Percentiles rank a stretch among this genome's conserved stretches.
Conservation (phyloP, 2,888 invertebrate species). For the Limenitis camilla region DNA sequence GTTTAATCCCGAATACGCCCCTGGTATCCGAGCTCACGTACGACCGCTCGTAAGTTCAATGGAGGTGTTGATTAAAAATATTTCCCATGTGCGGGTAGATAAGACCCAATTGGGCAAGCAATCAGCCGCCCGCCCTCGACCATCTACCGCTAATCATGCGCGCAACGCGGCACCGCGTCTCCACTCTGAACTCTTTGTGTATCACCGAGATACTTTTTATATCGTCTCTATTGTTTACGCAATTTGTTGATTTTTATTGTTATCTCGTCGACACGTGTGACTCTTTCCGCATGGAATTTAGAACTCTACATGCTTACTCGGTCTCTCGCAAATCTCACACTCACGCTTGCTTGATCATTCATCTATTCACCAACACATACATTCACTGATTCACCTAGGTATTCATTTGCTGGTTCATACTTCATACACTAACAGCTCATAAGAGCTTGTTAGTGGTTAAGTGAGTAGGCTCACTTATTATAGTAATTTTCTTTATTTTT, state of each 20-base stretch:
- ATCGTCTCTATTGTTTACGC: conserved; percentile 10
- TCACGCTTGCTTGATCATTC: no score
- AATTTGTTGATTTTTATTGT: conserved; percentile 1
- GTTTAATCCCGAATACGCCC: conserved; percentile 39
- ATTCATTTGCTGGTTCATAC: no score
- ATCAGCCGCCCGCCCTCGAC: conserved; percentile 59
- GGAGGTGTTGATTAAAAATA: conserved; percentile 77
- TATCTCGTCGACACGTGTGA: no score
- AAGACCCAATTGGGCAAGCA: conserved; percentile 74
- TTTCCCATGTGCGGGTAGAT: conserved; percentile 75
- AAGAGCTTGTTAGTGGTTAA: no score
- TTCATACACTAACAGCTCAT: no score
- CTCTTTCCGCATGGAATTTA: no score
- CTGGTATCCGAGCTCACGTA: conserved; percentile 66
- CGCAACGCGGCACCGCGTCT: neutral
- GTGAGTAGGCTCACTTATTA: no score
- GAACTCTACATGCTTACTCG: no score
- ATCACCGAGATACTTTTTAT: conserved; percentile 14
- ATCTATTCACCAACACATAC: no score
- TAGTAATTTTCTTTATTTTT: no score
- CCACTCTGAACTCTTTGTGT: conserved; percentile 22
- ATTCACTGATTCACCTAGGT: no score
- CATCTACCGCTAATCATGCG: conserved; percentile 63
- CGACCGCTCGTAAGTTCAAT: conserved; percentile 76
- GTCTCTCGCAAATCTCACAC: no score